These are phyloP conservation scores for Drosophila teissieri DNA, from an alignment of 1,140 invertebrate species.

Conservation along the genomic window DNA sequence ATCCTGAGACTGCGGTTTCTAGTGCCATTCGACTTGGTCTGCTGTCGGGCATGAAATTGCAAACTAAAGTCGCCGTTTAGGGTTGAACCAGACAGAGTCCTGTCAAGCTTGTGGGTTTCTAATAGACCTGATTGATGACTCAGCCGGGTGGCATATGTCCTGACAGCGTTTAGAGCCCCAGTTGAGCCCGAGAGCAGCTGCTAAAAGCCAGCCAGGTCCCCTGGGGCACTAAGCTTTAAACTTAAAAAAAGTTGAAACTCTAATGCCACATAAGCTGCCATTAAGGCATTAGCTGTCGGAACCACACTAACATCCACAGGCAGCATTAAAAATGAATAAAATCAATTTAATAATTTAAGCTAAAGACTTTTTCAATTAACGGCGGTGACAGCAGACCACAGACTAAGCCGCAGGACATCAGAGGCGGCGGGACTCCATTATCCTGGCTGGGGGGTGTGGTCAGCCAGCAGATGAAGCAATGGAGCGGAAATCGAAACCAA, in stretches of 20 bases:
- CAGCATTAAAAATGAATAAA: slow-evolving; percentile 71
- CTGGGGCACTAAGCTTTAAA: slow-evolving; percentile 62
- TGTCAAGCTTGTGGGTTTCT: slow-evolving; percentile 61
- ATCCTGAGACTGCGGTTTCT: slow-evolving; percentile 23
- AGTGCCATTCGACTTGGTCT: slow-evolving; percentile 37
- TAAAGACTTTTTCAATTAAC: slow-evolving; percentile 76
- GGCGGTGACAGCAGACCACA: slow-evolving; percentile 45
- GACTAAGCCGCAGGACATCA: slow-evolving; percentile 38
- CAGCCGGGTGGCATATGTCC: slow-evolving; percentile 62
- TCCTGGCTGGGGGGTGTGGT: slow-evolving; percentile 31
- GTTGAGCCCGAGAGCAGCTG: slow-evolving; percentile 49
- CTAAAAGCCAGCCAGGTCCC: slow-evolving; percentile 32
- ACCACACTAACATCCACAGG: background rate
- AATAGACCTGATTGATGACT: slow-evolving; percentile 75
- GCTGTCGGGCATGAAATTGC: slow-evolving; percentile 42
- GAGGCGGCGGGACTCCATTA: slow-evolving; percentile 56
- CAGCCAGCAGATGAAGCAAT: slow-evolving; percentile 54
- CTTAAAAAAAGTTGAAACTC: slow-evolving; percentile 39
- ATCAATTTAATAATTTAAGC: slow-evolving; percentile 81
- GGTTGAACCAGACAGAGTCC: slow-evolving; percentile 38
- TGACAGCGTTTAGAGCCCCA: slow-evolving; percentile 20
- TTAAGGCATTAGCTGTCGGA: slow-evolving; percentile 41
- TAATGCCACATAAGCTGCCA: slow-evolving; percentile 53
- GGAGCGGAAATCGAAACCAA: slow-evolving; percentile 77
- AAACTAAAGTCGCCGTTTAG: slow-evolving; percentile 15